Evolutionary conservation across 64 coral and sea anemone species (phyloP), one percentile per base, ranked within the genome.

Genomic region (Cladopsammia gracilis): DNA sequence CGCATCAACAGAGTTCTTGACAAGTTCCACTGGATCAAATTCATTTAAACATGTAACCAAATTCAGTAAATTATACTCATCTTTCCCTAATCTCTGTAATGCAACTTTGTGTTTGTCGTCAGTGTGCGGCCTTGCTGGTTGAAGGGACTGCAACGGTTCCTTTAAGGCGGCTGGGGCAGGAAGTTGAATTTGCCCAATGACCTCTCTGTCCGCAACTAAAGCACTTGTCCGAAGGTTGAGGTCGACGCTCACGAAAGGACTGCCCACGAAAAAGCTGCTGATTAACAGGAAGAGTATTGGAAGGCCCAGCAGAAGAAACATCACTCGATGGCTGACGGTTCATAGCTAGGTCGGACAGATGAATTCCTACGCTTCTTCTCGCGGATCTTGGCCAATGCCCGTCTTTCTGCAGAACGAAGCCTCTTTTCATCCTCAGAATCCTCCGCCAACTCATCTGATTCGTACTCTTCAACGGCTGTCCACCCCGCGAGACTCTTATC

Each of bases 31-130:
- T 45, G 78, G 56, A 61, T 91, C 70, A 53, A 69, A 91, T 50
- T 25, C 25, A 12, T 86, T 73, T 76, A 86, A 48, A 86, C 75
- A 92, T 48, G 59, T 83, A 57, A 69, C 78, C n/a, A 71, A 84
- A 84, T 70, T 92, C n/a, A 71, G 18, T 45, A 73, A 92, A 92
- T 52, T 43, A 92, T 92, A 84, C 90, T 92, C 78, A 92, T 92
- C 78, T 92, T 54, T 44, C 23, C 34, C 89, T 45, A 51, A 16
- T 78, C 18, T 90, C 62, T 86, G 62, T 49, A 86, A 86, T 56
- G 44, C 3, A 56, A 51, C 49, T 67, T 18, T 49, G 44, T 86
- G 44, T 24, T 71, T 86, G 44, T 75, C 4, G 59, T 75, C 62
- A 89, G 44, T 64, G 22, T 87, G 56, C 26, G 13, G 24, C 12